Evolutionary conservation across 2,888 invertebrate genomes (phyloP).

Genomic region (Tortrix viridana): DNA sequence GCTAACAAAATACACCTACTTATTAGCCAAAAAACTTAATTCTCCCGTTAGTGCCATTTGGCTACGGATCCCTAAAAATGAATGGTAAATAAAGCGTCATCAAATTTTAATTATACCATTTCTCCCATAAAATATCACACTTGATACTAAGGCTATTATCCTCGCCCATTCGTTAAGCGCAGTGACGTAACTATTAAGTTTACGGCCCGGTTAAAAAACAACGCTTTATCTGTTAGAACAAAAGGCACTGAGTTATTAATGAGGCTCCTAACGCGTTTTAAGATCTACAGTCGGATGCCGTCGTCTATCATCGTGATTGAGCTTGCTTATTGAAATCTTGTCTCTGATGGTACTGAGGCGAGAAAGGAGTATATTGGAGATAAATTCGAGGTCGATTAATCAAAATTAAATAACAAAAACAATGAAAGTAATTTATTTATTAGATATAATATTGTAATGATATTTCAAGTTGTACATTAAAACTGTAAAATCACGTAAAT

Average conservation of each 20-base stretch:
- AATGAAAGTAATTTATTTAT: no score
- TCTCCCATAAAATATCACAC: neutral
- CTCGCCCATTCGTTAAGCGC: constrained; percentile 18
- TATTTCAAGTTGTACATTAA: no score
- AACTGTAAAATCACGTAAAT: no score
- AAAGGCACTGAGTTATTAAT: constrained; percentile 25
- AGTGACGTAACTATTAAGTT: constrained; percentile 30
- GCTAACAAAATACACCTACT: no score
- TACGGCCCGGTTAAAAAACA: constrained; percentile 23
- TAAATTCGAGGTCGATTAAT: no score
- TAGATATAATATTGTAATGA: no score
- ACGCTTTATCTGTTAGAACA: constrained; percentile 17
- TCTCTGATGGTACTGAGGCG: no score
- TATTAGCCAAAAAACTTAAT: no score
- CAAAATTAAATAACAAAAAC: no score
- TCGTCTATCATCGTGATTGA: constrained; percentile 28
- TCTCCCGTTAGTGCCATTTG: no score
- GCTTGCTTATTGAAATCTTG: constrained; percentile 17
- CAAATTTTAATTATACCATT: neutral
- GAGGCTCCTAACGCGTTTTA: constrained; percentile 22
- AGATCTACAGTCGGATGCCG: constrained; percentile 21
- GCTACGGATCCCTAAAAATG: neutral
- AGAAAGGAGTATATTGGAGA: no score
- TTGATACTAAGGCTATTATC: constrained; percentile 7
- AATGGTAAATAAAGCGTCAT: neutral